Conservation (phyloP, 2,888 invertebrate genomes). For the Capitulum mitella region DNA sequence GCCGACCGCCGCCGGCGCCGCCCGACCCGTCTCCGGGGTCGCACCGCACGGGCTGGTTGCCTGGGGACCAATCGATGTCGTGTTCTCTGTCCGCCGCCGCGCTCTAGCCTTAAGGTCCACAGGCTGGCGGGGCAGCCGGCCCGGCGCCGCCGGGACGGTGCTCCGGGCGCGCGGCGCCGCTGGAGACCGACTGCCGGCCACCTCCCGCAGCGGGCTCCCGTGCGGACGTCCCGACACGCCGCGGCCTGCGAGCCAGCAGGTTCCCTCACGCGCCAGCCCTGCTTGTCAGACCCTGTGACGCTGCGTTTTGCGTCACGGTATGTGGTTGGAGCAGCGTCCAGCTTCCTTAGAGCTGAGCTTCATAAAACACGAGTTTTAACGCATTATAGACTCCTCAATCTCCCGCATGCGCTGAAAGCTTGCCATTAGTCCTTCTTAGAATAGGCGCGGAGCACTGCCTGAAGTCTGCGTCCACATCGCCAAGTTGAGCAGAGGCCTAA, state of each 20-base stretch:
- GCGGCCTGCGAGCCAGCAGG: background rate
- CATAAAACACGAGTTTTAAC: no score
- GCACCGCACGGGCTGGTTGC: background rate
- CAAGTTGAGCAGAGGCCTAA: no score
- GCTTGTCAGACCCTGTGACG: background rate
- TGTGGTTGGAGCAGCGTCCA: no score
- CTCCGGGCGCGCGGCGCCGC: background rate
- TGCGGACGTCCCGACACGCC: background rate
- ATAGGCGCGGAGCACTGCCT: no score
- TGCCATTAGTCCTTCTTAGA: no score
- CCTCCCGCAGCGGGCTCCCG: no score
- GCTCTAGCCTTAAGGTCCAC: slow-evolving; percentile 9
- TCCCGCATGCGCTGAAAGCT: no score
- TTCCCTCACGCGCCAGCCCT: background rate
- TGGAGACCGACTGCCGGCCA: background rate
- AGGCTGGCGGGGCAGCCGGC: background rate
- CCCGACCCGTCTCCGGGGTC: background rate
- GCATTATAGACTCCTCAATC: no score
- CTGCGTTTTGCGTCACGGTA: background rate
- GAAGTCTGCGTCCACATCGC: no score
- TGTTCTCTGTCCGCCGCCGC: background rate
- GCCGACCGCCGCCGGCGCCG: background rate
- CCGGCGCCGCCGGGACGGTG: background rate
- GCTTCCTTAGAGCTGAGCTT: no score
- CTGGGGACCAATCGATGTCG: slow-evolving; percentile 18